Conservation (phyloP, 2,113 vertebrate species). For the Calyptomena viridis region DNA sequence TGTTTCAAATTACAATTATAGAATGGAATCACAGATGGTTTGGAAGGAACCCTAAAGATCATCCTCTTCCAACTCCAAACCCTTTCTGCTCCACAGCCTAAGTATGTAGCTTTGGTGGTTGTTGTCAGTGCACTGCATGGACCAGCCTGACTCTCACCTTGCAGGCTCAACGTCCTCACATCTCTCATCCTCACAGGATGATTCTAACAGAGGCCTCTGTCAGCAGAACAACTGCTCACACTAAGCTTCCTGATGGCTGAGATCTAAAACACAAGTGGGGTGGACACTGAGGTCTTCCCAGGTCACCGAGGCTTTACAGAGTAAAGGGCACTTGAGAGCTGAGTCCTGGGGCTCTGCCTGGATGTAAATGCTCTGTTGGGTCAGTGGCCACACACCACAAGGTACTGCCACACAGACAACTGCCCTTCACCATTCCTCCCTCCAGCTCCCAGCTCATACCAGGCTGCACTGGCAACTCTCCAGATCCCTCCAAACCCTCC, state of each 20-base stretch:
- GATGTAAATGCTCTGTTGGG: not conserved
- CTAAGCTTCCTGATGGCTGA: not conserved
- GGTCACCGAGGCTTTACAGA: not conserved
- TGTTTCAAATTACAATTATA: not conserved
- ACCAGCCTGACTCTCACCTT: not conserved
- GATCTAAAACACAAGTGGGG: not conserved
- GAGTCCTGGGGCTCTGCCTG: not conserved
- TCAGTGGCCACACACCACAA: not conserved
- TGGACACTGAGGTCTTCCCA: not conserved
- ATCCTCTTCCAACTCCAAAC: not conserved
- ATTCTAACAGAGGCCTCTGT: not conserved
- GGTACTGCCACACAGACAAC: not conserved
- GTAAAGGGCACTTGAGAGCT: not conserved
- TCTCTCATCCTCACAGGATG: not conserved
- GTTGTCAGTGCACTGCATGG: accelerated
- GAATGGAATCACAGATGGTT: not conserved
- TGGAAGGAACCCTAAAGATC: not conserved
- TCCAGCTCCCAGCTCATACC: not conserved
- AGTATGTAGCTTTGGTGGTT: accelerated
- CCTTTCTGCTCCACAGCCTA: not conserved
- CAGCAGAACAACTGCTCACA: not conserved
- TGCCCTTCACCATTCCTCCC: not conserved
- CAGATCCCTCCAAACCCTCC: not conserved
- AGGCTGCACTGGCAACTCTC: not conserved
- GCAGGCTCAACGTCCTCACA: not conserved